These are phyloP conservation scores for Pogonomyrmex barbatus DNA, from an alignment of 1,140 invertebrate genomes.

Conservation along the genomic window DNA sequence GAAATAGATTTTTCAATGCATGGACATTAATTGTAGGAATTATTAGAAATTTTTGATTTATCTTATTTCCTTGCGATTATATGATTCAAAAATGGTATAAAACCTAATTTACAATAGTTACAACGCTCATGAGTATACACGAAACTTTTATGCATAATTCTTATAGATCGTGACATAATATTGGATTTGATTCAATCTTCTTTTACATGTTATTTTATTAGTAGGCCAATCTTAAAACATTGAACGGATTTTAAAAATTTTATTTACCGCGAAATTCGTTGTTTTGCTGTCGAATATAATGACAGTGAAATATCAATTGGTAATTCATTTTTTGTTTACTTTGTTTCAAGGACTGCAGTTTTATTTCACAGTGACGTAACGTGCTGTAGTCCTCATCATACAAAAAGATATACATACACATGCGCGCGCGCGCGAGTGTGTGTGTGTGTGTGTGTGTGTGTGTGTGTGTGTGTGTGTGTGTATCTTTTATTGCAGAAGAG, in stretches of 20 bases:
- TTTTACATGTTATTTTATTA: conserved; percentile 37
- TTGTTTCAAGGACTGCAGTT: conserved; percentile 37
- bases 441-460: no score
- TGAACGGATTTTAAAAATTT: conserved; percentile 55
- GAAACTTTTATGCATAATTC: conserved; percentile 42
- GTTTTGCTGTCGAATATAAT: conserved; percentile 53
- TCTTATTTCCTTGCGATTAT: conserved; percentile 42
- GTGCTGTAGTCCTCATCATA: not conserved
- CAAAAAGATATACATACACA: not conserved
- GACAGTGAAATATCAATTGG: conserved; percentile 21
- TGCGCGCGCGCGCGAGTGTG: no score
- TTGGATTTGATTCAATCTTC: not conserved
- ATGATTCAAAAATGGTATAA: conserved; percentile 68
- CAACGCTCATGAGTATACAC: conserved; percentile 61
- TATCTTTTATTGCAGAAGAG: conserved; percentile 21
- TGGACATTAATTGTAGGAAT: conserved; percentile 66
- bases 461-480: not conserved
- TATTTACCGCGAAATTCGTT: conserved; percentile 73
- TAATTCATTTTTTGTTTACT: conserved; percentile 58
- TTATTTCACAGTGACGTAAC: not conserved
- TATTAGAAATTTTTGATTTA: conserved; percentile 72
- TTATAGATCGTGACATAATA: not conserved
- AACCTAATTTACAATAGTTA: conserved; percentile 73
- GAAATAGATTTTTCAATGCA: conserved; percentile 61
- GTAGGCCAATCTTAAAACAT: conserved; percentile 73